Evolutionary conservation across 2,797 vertebrate species (phyloP).

Genomic region (Liparis tanakae): DNA sequence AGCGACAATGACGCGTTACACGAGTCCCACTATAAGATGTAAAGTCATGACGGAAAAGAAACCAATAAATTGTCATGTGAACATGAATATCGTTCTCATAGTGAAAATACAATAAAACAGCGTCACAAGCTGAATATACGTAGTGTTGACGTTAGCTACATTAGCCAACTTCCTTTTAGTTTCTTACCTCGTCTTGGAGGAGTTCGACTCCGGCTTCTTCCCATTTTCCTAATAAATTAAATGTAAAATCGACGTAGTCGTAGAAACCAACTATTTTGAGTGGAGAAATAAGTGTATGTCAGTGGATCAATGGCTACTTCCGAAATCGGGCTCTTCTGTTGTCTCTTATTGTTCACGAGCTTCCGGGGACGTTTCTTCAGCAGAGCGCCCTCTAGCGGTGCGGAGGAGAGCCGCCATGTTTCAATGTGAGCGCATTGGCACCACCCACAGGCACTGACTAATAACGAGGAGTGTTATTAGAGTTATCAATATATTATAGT

Average conservation of each 20-base stretch:
- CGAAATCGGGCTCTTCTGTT: background rate
- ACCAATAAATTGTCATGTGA: rapidly evolving
- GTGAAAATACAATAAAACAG: background rate
- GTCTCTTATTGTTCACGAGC: rapidly evolving
- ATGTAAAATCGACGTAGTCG: rapidly evolving
- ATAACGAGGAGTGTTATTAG: background rate
- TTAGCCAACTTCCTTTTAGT: background rate
- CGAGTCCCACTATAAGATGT: background rate
- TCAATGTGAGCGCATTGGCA: background rate
- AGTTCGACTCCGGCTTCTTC: conserved; percentile 80
- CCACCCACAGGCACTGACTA: background rate
- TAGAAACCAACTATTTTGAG: rapidly evolving
- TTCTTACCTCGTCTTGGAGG: conserved; percentile 81
- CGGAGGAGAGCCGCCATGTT: conserved; percentile 5
- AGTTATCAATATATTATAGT: background rate
- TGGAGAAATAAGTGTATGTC: background rate
- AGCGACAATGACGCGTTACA: no score
- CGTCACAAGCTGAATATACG: background rate
- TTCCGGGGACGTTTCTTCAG: conserved; percentile 17
- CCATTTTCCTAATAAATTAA: conserved; percentile 63
- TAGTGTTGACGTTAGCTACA: background rate
- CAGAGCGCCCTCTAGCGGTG: conserved; percentile 35
- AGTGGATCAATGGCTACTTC: background rate
- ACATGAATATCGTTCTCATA: rapidly evolving
- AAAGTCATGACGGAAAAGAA: no score